Conservation (phyloP, 2,797 vertebrate genomes). For the Rhincodon typus region DNA sequence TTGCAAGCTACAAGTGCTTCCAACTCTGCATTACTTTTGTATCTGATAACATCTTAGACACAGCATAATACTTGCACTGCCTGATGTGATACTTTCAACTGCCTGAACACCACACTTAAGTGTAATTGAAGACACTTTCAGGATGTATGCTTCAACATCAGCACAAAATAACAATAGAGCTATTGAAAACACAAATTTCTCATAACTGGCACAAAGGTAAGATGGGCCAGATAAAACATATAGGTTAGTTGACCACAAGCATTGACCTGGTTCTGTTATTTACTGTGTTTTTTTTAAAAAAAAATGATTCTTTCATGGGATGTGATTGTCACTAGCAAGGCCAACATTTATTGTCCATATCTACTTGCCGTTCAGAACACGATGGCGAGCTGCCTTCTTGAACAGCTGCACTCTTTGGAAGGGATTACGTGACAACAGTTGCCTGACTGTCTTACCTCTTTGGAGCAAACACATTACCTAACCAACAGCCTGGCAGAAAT, state of each 20-base stretch:
- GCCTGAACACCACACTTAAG: not conserved
- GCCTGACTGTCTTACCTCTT: not conserved
- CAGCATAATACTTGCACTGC: not conserved
- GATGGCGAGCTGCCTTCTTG: too few relatives aligned
- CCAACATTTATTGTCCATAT: too few relatives aligned
- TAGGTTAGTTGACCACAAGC: not conserved
- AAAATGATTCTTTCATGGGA: too few relatives aligned
- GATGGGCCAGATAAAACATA: not conserved
- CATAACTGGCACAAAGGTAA: not conserved
- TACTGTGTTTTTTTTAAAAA: not conserved
- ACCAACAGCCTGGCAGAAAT: not conserved
- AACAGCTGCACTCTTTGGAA: too few relatives aligned
- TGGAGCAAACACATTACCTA: not conserved
- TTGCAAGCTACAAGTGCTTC: not conserved
- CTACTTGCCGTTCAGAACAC: too few relatives aligned
- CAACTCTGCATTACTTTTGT: not conserved
- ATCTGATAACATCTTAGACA: not conserved
- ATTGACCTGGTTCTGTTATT: not conserved
- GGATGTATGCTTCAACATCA: not conserved
- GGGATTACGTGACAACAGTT: too few relatives aligned
- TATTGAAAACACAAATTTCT: constrained; percentile 12
- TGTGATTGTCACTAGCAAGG: too few relatives aligned
- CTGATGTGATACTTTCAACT: not conserved
- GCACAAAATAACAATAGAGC: not conserved
- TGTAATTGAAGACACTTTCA: constrained; percentile 7